phyloP scores from a whole-genome alignment of 1,140 invertebrate genomes.

The Drosophila orosa region DNA sequence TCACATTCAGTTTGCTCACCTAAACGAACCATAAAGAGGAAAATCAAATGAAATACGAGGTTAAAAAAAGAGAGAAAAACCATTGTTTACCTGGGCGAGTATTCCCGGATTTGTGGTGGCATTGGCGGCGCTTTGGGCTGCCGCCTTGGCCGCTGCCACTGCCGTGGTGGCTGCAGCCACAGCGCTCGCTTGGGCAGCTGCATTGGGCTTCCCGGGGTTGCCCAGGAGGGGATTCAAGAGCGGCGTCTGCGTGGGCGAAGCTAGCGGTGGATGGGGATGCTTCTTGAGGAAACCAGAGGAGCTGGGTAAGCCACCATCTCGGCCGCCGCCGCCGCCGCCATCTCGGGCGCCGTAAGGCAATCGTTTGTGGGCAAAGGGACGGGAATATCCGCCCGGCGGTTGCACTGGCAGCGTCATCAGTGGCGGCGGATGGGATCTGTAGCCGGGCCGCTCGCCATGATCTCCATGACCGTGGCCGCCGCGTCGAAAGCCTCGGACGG shows the following conservation, averaged over 20 bases:
- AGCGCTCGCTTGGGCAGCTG: conserved; percentile 72
- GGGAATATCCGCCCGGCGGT: conserved; percentile 71
- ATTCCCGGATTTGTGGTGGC: conserved; percentile 81
- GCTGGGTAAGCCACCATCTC: conserved; percentile 9
- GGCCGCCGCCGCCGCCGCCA: conserved; percentile 13
- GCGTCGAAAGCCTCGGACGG: conserved; percentile 67
- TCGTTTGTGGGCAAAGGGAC: conserved; percentile 74
- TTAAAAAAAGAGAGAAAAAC: background rate
- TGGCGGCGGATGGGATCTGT: conserved; percentile 74
- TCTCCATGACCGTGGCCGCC: conserved; percentile 64
- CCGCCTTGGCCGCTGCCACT: conserved; percentile 77
- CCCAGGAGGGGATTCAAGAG: conserved; percentile 19
- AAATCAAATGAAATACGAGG: background rate
- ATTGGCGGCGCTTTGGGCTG: conserved; percentile 78
- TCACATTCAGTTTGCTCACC: conserved; percentile 53
- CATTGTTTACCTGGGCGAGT: conserved; percentile 49
- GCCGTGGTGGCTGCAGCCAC: conserved; percentile 79
- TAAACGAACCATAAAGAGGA: background rate
- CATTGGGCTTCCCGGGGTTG: conserved; percentile 44
- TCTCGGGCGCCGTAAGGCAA: conserved; percentile 62
- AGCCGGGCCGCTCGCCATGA: conserved; percentile 57
- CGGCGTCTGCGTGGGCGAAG: conserved; percentile 35
- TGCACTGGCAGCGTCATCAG: conserved; percentile 78
- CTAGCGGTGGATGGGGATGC: conserved; percentile 41
- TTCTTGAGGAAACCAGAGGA: conserved; percentile 55